Conservation (phyloP, 1,140 invertebrate genomes). For the Trichonephila clavipes region DNA sequence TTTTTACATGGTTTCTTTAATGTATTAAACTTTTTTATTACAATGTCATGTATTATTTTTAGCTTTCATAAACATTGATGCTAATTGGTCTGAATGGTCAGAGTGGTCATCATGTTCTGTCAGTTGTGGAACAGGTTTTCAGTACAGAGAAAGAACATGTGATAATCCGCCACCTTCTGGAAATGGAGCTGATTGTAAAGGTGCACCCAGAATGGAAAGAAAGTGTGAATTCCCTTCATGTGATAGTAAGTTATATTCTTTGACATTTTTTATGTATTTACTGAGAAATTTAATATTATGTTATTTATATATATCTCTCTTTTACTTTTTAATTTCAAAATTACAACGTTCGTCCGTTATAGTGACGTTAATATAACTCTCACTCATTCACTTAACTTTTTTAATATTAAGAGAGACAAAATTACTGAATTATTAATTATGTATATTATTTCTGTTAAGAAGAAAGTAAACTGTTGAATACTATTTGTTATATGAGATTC, state of each 20-base stretch:
- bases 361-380: no score
- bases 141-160: conserved; percentile 85
- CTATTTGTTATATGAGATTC: not conserved
- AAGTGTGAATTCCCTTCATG: conserved; percentile 87
- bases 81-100: conserved; percentile 87
- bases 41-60: not conserved
- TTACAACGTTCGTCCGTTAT: no score
- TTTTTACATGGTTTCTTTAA: no score
- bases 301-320: not conserved
- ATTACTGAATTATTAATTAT: no score
- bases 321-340: not conserved
- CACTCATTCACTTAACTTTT: no score
- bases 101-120: conserved; percentile 89
- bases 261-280: no score
- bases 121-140: conserved; percentile 89
- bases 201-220: conserved; percentile 84
- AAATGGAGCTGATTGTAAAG: conserved; percentile 84
- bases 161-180: conserved; percentile 80
- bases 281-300: no score
- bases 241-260: conserved; percentile 79
- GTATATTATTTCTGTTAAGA: no score
- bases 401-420: no score
- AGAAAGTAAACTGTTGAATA: not conserved
- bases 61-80: conserved; percentile 80
- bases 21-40: no score